Percentiles rank a stretch among this genome's conserved stretches.
These are phyloP conservation scores for Lobophora halterata DNA, from an alignment of 2,888 invertebrate genomes.

Conservation along the genomic window DNA sequence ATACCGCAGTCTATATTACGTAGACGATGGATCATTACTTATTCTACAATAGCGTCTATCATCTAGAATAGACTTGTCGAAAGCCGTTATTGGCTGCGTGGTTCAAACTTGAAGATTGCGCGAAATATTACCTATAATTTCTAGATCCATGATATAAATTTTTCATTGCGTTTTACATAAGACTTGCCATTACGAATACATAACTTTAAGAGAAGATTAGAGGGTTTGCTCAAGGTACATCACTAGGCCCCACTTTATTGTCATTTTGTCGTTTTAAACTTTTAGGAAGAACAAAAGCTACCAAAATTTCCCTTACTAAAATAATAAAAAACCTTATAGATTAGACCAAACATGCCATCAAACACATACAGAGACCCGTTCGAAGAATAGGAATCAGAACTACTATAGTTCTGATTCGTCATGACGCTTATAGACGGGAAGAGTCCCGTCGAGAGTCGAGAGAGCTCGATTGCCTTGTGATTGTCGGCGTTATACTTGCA, in stretches of 20 bases:
- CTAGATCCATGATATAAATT: too few species aligned
- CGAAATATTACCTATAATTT: constrained; percentile 11
- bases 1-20: constrained; percentile 39
- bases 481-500: constrained; percentile 46
- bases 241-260: too few species aligned
- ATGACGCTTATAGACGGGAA: constrained; percentile 52
- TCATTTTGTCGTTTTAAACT: too few species aligned
- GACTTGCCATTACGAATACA: too few species aligned
- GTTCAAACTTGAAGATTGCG: constrained; percentile 26
- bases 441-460: too few species aligned
- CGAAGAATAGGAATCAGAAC: constrained; percentile 47
- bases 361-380: constrained; percentile 36
- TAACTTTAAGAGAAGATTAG: too few species aligned
- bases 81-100: constrained; percentile 51
- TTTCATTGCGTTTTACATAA: too few species aligned
- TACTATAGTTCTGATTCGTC: constrained; percentile 62
- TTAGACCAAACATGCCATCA: constrained; percentile 40
- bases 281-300: too few species aligned
- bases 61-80: constrained; percentile 55
- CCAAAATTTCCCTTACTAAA: constrained; percentile 19
- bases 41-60: constrained; percentile 61
- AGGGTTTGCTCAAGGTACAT: too few species aligned
- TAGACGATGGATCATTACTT: constrained; percentile 46
- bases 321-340: constrained; percentile 18
- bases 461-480: constrained; percentile 46